Conservation (phyloP, 1,140 invertebrate genomes). For the Cherax destructor region DNA sequence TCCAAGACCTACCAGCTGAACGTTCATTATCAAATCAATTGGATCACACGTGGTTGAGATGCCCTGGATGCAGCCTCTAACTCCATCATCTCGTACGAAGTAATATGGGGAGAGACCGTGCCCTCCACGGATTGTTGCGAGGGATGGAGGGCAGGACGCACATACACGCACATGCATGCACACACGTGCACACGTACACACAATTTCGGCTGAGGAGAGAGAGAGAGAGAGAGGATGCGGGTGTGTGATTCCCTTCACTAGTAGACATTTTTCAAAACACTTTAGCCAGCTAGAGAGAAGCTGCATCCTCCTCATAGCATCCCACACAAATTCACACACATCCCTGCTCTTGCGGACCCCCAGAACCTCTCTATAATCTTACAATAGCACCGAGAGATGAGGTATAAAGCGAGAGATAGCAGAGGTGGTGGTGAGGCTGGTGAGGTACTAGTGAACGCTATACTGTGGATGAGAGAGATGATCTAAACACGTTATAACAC, state of each 20-base stretch:
- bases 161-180: background rate
- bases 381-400: too few relatives aligned
- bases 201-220: slow-evolving; percentile 40
- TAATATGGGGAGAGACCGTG: slow-evolving; percentile 24
- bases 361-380: too few relatives aligned
- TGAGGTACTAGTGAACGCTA: background rate
- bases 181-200: slow-evolving; percentile 38
- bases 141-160: background rate
- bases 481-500: slow-evolving; percentile 24
- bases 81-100: slow-evolving; percentile 38
- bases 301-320: background rate
- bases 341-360: too few relatives aligned
- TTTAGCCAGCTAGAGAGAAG: background rate
- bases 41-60: slow-evolving; percentile 28
- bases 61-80: background rate
- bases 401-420: too few relatives aligned
- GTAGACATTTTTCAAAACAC: slow-evolving; percentile 6
- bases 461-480: background rate
- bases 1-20: background rate
- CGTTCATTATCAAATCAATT: slow-evolving; percentile 22
- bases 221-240: slow-evolving; percentile 20
- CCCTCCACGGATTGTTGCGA: slow-evolving; percentile 59
- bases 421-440: too few relatives aligned
- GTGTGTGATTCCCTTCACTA: slow-evolving; percentile 23
- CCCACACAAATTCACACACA: too few relatives aligned